Percentiles rank a stretch among this genome's conserved stretches.
Evolutionary conservation across 2,113 vertebrate species (phyloP).

Genomic region (Bagarius yarrelli): DNA sequence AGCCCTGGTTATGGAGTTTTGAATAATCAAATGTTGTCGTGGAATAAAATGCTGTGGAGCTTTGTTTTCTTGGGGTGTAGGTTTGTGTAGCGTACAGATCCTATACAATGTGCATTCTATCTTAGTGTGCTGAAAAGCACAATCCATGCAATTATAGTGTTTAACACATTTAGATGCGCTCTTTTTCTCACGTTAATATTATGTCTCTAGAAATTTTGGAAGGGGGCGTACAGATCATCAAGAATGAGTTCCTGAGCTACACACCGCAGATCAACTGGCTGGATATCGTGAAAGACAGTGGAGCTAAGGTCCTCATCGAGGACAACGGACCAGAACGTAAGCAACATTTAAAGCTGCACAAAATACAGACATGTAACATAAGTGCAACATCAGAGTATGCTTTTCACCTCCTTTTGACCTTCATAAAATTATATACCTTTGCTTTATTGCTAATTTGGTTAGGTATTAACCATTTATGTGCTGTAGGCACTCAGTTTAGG

Average conservation of each 20-base stretch:
- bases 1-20: too few species aligned
- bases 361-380: neutral
- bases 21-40: too few species aligned
- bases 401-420: neutral
- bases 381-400: neutral
- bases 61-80: neutral
- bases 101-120: neutral
- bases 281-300: conserved; percentile 80
- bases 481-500: neutral
- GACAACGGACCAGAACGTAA: conserved; percentile 73
- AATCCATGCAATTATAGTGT: neutral
- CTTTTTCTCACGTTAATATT: neutral
- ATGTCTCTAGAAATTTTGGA: conserved; percentile 82
- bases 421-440: neutral
- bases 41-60: neutral
- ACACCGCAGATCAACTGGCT: conserved; percentile 81
- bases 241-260: conserved; percentile 84
- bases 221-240: conserved; percentile 82
- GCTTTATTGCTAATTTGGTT: neutral
- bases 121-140: neutral
- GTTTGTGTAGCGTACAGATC: neutral
- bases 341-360: conserved; percentile 30
- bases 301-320: conserved; percentile 65
- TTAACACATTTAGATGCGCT: neutral
- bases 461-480: neutral